Conservation (phyloP, 2,888 invertebrate genomes). For the Myathropa florea region DNA sequence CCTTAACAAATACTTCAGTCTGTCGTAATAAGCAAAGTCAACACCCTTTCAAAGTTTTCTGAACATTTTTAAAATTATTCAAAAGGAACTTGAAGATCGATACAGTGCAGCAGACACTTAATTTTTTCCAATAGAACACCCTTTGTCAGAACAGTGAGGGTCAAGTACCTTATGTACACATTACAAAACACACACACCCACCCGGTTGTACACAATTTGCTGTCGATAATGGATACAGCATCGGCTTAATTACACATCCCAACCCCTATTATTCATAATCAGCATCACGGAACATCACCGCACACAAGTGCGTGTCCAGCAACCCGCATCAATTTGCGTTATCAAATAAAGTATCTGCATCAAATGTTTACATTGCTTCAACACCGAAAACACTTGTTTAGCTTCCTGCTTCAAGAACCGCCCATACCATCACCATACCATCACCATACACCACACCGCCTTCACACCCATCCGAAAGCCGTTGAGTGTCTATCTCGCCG, state of each 20-base stretch:
- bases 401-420: slow-evolving; percentile 13
- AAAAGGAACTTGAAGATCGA: too few species aligned
- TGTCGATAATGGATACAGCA: not conserved
- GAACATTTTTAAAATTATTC: too few species aligned
- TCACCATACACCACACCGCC: too few species aligned
- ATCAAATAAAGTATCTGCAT: slow-evolving; percentile 33
- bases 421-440: not conserved
- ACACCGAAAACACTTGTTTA: slow-evolving; percentile 39
- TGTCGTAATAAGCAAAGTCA: too few species aligned
- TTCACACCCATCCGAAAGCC: too few species aligned
- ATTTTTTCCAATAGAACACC: not conserved
- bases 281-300: not conserved
- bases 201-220: not conserved
- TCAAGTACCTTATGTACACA: not conserved
- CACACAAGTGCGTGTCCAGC: not conserved
- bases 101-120: too few species aligned
- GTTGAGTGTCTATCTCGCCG: slow-evolving; percentile 7
- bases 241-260: not conserved
- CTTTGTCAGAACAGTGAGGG: not conserved
- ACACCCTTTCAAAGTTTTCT: too few species aligned
- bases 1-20: too few species aligned
- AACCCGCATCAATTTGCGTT: slow-evolving; percentile 8
- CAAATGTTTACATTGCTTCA: slow-evolving; percentile 41
- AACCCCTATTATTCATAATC: not conserved
- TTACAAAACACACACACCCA: not conserved